These are phyloP conservation scores for Leptinotarsa peninsularis DNA, from an alignment of 2,888 invertebrate genomes.

Conservation along the genomic window DNA sequence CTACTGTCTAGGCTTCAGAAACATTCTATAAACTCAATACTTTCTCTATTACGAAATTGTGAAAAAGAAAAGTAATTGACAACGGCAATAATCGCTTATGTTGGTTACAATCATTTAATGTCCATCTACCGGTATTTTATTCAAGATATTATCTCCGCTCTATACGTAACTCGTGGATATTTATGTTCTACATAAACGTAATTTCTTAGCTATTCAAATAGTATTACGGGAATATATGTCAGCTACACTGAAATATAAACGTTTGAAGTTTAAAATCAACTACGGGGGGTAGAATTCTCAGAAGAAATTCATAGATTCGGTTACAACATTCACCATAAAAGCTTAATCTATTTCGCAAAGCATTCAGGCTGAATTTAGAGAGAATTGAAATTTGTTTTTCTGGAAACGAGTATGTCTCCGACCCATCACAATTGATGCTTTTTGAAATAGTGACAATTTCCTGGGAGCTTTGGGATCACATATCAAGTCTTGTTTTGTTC, in stretches of 20 bases:
- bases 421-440: no score
- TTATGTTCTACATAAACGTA: constrained; percentile 1
- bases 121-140: not conserved
- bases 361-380: no score
- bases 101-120: not conserved
- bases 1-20: no score
- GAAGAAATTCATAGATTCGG: not conserved
- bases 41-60: no score
- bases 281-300: not conserved
- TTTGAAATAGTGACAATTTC: no score
- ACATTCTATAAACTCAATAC: no score
- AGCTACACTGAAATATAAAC: not conserved
- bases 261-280: not conserved
- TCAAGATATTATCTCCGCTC: not conserved
- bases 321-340: no score
- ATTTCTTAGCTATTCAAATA: not conserved
- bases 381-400: no score
- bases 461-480: not conserved
- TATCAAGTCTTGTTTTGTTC: not conserved
- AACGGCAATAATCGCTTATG: not conserved
- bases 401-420: no score
- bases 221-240: not conserved
- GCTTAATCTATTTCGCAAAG: no score
- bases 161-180: not conserved
- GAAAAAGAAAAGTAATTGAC: not conserved